Evolutionary conservation across 37 sponge, comb jelly and placozoan species (phyloP).

Genomic region (Mnemiopsis leidyi): DNA sequence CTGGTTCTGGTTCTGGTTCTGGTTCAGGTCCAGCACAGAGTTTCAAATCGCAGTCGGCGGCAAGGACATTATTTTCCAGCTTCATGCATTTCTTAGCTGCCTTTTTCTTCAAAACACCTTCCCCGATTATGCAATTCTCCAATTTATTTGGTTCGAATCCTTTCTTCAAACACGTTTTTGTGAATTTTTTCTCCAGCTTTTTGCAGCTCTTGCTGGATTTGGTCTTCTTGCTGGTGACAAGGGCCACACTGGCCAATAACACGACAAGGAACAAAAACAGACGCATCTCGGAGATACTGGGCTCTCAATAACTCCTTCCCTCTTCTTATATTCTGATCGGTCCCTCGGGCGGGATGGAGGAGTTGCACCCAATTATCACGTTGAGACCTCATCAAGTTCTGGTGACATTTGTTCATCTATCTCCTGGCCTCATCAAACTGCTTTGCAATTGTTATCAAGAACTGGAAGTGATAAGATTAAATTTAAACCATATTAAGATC

Average conservation of each 20-base stretch:
- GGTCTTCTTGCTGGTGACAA: neutral
- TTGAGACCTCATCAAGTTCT: too few species aligned
- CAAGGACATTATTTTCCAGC: neutral
- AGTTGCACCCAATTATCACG: too few species aligned
- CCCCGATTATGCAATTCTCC: neutral
- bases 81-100: neutral
- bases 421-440: too few species aligned
- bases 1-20: constrained; percentile 43
- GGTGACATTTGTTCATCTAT: too few species aligned
- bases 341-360: too few species aligned
- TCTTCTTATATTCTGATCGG: too few species aligned
- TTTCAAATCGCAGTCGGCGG: neutral
- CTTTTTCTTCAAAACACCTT: neutral
- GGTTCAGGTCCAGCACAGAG: neutral
- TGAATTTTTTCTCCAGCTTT: neutral
- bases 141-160: neutral
- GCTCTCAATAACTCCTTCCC: too few species aligned
- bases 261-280: neutral
- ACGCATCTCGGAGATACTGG: neutral
- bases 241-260: neutral
- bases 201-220: neutral
- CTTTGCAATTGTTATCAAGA: too few species aligned
- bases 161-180: neutral
- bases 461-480: too few species aligned
- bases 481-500: too few species aligned